phyloP scores from a whole-genome alignment of 2,113 vertebrate species.

The Oryzias woworae region DNA sequence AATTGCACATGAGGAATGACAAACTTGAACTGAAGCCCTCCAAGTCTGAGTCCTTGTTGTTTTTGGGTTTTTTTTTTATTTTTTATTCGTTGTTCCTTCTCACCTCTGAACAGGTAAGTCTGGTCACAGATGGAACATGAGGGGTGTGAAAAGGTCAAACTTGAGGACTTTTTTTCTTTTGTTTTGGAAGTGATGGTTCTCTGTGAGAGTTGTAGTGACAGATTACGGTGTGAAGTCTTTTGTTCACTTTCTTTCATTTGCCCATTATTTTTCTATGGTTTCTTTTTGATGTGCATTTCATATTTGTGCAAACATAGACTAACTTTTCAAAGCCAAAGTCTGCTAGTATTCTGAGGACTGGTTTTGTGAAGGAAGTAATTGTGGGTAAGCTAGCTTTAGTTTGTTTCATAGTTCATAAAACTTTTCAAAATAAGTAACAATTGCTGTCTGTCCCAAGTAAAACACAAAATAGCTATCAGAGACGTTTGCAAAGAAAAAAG shows the following conservation, averaged over 20 bases:
- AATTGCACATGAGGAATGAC: slow-evolving; percentile 79
- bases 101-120: slow-evolving; percentile 44
- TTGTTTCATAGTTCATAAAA: slow-evolving; percentile 6
- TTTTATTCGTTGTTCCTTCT: slow-evolving; percentile 46
- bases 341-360: too few species aligned
- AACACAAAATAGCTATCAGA: not conserved
- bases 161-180: slow-evolving; percentile 52
- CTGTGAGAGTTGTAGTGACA: slow-evolving; percentile 44
- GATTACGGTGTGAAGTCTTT: slow-evolving; percentile 56
- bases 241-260: slow-evolving; percentile 42
- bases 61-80: slow-evolving; percentile 38
- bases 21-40: slow-evolving; percentile 73
- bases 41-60: slow-evolving; percentile 32
- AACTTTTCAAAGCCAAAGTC: slow-evolving; percentile 54
- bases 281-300: slow-evolving; percentile 61
- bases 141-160: slow-evolving; percentile 59
- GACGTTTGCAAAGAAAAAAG: not conserved
- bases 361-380: too few species aligned
- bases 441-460: too few species aligned
- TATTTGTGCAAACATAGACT: slow-evolving; percentile 74
- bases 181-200: slow-evolving; percentile 43
- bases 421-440: not conserved
- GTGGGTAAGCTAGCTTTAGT: too few species aligned
- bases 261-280: slow-evolving; percentile 55
- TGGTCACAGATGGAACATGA: slow-evolving; percentile 43